phyloP scores from a whole-genome alignment of 1,140 invertebrate species.

The Paralvinella palmiformis region DNA sequence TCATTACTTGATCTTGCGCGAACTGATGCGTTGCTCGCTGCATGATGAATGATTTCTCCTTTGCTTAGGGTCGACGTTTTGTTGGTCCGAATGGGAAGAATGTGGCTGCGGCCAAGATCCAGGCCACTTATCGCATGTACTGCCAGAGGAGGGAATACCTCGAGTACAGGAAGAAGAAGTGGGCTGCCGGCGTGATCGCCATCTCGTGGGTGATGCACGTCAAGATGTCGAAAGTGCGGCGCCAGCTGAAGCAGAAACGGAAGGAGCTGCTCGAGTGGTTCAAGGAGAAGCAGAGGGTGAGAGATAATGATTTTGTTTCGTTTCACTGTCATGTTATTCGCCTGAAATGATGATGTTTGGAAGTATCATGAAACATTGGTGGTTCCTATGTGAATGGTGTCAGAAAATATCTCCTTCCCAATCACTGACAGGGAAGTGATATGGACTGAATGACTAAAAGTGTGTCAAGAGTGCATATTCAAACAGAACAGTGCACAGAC shows the following conservation, averaged over 20 bases:
- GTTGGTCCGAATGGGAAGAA: conserved; percentile 35
- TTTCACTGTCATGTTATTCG: no score
- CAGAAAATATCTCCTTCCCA: no score
- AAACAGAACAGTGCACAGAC: no score
- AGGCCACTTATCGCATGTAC: conserved; percentile 41
- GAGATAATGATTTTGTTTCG: background rate
- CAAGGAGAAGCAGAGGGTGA: conserved; percentile 38
- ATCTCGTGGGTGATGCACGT: conserved; percentile 49
- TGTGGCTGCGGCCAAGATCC: conserved; percentile 43
- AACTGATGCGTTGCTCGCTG: no score
- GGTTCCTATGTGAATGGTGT: background rate
- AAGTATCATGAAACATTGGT: no score
- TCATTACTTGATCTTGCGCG: no score
- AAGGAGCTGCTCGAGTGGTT: conserved; percentile 39
- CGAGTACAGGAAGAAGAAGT: conserved; percentile 44
- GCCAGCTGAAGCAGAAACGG: conserved; percentile 37
- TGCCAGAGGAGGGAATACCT: conserved; percentile 41
- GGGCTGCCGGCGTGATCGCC: conserved; percentile 50
- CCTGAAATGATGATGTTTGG: no score
- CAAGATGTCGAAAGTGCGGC: conserved; percentile 43
- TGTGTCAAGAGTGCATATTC: no score
- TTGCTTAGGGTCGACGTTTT: conserved; percentile 35
- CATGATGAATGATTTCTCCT: background rate
- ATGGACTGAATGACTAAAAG: no score
- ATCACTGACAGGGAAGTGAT: no score